These are phyloP conservation scores for Phacellophora camtschatica DNA, from an alignment of 30 jellyfish, hydroid and myxozoan genomes.

Conservation along the genomic window DNA sequence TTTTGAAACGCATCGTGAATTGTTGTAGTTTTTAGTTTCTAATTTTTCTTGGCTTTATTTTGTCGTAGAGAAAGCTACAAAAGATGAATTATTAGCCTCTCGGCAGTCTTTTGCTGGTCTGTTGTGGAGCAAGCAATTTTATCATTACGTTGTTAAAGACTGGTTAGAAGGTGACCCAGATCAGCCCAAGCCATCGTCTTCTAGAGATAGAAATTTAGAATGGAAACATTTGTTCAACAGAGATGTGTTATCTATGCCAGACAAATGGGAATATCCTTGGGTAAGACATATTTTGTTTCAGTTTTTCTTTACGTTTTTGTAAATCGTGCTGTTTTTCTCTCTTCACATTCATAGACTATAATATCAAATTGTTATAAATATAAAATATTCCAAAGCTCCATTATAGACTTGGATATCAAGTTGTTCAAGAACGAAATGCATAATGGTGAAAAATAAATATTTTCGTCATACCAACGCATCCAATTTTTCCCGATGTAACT, in stretches of 20 bases:
- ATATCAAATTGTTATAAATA: too few relatives aligned
- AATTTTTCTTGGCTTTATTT: not conserved
- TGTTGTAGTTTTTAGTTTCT: not conserved
- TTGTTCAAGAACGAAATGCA: too few relatives aligned
- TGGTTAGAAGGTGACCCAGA: conserved; percentile 98
- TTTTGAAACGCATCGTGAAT: too few relatives aligned
- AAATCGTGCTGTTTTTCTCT: too few relatives aligned
- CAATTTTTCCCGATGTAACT: too few relatives aligned
- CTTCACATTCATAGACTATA: too few relatives aligned
- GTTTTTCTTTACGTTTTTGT: too few relatives aligned
- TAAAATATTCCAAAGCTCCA: too few relatives aligned
- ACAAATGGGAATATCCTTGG: conserved; percentile 99
- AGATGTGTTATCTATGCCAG: conserved; percentile 92
- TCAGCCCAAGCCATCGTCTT: conserved; percentile 76
- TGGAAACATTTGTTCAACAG: conserved; percentile 87
- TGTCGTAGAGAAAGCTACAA: conserved; percentile 43
- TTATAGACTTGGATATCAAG: too few relatives aligned
- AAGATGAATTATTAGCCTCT: conserved; percentile 66
- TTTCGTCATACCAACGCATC: too few relatives aligned
- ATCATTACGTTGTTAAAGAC: conserved; percentile 88
- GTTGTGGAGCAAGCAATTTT: conserved; percentile 89
- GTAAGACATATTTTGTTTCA: conserved; percentile 21
- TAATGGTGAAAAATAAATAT: too few relatives aligned
- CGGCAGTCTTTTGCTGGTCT: conserved; percentile 92
- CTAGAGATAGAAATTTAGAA: conserved; percentile 77